These are phyloP conservation scores for Melanotaenia maccullochi DNA, from an alignment of 2,797 vertebrate genomes.

Conservation along the genomic window DNA sequence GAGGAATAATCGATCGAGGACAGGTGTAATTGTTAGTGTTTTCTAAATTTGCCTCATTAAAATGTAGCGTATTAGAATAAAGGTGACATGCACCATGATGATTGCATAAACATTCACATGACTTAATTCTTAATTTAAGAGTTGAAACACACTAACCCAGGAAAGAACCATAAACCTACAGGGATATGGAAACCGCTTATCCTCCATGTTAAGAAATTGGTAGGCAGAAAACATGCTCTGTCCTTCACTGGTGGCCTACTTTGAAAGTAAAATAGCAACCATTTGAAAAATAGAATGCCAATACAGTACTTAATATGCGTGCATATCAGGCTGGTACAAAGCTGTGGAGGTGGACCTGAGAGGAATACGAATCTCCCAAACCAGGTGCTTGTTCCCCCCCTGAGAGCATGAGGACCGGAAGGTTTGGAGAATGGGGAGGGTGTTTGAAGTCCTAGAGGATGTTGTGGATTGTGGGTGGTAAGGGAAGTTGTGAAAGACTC, in stretches of 20 bases:
- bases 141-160: constrained; percentile 3
- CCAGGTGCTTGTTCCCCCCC: constrained; percentile 75
- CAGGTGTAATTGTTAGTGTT: neutral
- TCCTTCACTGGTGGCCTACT: constrained; percentile 79
- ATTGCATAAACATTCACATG: constrained; percentile 15
- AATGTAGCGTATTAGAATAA: constrained; percentile 16
- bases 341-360: constrained; percentile 69
- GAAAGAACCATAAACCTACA: constrained; percentile 31
- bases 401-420: constrained; percentile 54
- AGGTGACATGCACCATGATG: neutral
- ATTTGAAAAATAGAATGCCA: constrained; percentile 79
- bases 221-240: constrained; percentile 64
- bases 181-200: constrained; percentile 48
- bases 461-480: constrained; percentile 73
- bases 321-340: constrained; percentile 77
- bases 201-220: constrained; percentile 68
- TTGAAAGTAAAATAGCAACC: constrained; percentile 80
- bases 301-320: constrained; percentile 80
- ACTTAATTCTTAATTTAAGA: neutral
- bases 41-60: neutral
- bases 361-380: constrained; percentile 77
- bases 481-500: constrained; percentile 59
- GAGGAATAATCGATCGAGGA: constrained; percentile 2
- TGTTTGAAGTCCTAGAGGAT: constrained; percentile 79
- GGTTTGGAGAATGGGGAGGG: constrained; percentile 66